Percentiles rank a stretch among this genome's conserved stretches.
These are phyloP conservation scores for Phoxinus phoxinus DNA, from an alignment of 2,113 vertebrate species.

Conservation along the genomic window DNA sequence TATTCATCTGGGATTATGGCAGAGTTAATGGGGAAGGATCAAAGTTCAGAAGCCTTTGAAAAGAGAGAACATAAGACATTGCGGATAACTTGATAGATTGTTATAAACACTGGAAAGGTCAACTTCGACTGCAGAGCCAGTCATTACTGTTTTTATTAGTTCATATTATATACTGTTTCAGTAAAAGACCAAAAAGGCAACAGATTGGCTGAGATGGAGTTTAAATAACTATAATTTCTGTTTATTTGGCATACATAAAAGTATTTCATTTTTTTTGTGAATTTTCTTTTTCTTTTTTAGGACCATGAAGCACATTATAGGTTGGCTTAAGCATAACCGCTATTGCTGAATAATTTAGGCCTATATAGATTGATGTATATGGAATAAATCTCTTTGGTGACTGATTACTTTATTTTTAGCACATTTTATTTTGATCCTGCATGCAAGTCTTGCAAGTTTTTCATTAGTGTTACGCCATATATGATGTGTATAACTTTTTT, in stretches of 20 bases:
- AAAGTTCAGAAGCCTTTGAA: constrained; percentile 44
- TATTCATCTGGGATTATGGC: constrained; percentile 68
- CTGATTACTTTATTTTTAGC: neutral
- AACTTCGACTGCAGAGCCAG: constrained; percentile 28
- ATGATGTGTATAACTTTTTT: neutral
- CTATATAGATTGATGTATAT: neutral
- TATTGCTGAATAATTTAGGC: neutral
- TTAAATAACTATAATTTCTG: constrained; percentile 22
- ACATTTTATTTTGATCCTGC: too few species aligned
- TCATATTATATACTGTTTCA: constrained; percentile 32
- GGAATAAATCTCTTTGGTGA: neutral
- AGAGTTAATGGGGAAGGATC: constrained; percentile 62
- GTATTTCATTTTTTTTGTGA: neutral
- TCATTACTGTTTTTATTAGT: constrained; percentile 24
- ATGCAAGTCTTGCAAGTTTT: neutral
- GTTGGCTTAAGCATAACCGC: neutral
- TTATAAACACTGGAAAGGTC: constrained; percentile 30
- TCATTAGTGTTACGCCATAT: neutral
- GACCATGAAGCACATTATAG: neutral
- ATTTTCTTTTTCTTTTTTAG: neutral
- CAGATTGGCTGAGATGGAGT: constrained; percentile 26
- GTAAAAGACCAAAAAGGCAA: neutral
- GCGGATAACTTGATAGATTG: constrained; percentile 39
- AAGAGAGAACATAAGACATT: constrained; percentile 16
- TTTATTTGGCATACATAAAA: constrained; percentile 39